Conservation (phyloP, 1,140 invertebrate genomes). For the Harlomillsia oculata region DNA sequence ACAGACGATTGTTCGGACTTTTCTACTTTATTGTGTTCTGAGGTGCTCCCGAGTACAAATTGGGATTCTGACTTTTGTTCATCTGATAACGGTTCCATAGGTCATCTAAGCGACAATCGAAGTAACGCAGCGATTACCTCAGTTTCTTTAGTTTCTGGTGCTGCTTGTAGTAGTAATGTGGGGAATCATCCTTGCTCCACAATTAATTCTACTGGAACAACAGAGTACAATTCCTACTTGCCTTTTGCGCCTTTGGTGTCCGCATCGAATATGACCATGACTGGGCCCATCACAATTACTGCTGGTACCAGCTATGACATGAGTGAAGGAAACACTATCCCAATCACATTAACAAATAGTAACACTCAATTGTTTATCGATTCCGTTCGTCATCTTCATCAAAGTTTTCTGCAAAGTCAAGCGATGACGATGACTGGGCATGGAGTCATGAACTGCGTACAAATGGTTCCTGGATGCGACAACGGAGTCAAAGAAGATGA, state of each 20-base stretch:
- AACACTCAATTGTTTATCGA: too few relatives aligned
- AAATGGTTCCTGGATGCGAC: not conserved
- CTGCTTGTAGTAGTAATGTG: constrained; percentile 1
- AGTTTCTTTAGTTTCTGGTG: not conserved
- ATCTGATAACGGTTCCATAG: not conserved
- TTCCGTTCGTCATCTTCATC: too few relatives aligned
- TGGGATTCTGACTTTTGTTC: not conserved
- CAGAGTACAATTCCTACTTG: constrained; percentile 32
- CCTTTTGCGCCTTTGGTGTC: constrained; percentile 20
- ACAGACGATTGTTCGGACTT: not conserved
- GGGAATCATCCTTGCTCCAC: not conserved
- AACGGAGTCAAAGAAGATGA: not conserved
- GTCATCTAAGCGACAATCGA: not conserved
- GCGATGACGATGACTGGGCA: not conserved
- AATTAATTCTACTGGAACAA: not conserved
- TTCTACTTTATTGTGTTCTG: not conserved
- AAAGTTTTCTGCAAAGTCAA: not conserved
- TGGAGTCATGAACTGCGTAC: not conserved
- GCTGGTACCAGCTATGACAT: not conserved
- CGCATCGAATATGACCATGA: not conserved
- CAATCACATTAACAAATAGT: too few relatives aligned
- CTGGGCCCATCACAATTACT: not conserved
- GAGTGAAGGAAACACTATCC: too few relatives aligned
- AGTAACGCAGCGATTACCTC: not conserved
- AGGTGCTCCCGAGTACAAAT: not conserved